phyloP scores from a whole-genome alignment of 2,797 vertebrate species.

The Tokudaia muenninki region DNA sequence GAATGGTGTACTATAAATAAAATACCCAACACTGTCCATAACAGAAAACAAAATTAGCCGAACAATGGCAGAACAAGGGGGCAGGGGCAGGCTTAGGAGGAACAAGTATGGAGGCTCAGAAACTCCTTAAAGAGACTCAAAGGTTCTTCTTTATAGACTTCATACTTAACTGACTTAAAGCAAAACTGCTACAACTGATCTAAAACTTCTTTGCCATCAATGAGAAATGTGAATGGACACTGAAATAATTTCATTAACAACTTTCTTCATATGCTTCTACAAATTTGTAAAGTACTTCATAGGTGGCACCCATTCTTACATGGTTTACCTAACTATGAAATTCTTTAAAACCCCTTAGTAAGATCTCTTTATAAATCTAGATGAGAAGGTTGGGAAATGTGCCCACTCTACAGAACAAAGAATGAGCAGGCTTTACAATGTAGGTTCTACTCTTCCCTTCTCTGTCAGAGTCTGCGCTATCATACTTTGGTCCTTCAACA shows the following conservation, averaged over 20 bases:
- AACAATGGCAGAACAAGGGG: background rate
- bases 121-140: background rate
- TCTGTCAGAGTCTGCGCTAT: background rate
- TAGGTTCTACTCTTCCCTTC: background rate
- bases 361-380: background rate
- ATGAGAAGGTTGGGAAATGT: constrained; percentile 26
- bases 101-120: background rate
- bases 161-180: constrained; percentile 43
- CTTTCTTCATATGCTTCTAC: constrained; percentile 6
- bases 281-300: constrained; percentile 24
- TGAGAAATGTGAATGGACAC: constrained; percentile 9
- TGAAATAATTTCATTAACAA: background rate
- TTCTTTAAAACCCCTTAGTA: constrained; percentile 42
- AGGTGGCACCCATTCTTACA: background rate
- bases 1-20: constrained; percentile 1
- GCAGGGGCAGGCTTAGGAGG: background rate
- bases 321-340: background rate
- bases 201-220: constrained; percentile 30
- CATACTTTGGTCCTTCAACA: background rate
- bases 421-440: background rate
- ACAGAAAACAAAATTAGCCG: background rate
- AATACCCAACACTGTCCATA: constrained; percentile 18
- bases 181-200: constrained; percentile 35
- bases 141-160: background rate
- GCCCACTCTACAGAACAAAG: background rate